Evolutionary conservation across 2,888 invertebrate genomes (phyloP).

Genomic region (Eurois occulta): DNA sequence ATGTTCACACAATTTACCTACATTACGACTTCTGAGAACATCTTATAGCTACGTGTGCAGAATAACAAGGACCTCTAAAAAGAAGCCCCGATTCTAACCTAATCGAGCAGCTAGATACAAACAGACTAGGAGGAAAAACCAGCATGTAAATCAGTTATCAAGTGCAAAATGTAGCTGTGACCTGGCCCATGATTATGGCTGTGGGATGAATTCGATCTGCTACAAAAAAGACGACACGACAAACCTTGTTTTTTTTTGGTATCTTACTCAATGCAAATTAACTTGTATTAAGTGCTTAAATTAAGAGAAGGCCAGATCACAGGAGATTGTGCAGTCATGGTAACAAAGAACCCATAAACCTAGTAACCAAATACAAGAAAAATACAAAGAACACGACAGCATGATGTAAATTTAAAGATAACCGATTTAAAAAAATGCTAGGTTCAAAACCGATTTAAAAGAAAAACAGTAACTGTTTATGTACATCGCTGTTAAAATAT

Average conservation of each 20-base stretch:
- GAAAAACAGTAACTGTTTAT: background rate
- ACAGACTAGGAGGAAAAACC: background rate
- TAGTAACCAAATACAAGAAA: background rate
- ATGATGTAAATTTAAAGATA: background rate
- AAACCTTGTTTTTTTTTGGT: background rate
- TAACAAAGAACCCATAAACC: background rate
- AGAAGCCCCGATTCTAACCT: background rate
- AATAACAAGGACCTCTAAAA: background rate
- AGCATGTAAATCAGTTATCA: background rate
- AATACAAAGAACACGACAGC: background rate
- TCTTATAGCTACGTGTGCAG: background rate
- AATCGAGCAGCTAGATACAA: background rate
- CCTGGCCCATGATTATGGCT: background rate
- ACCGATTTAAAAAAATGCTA: background rate
- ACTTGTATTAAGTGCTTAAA: background rate
- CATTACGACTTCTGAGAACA: background rate
- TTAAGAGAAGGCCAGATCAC: background rate
- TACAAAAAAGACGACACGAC: background rate
- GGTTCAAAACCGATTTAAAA: background rate
- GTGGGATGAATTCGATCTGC: background rate
- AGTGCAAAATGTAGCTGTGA: background rate
- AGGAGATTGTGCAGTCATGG: background rate
- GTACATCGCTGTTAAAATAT: background rate
- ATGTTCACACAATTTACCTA: background rate
- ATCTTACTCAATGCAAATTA: background rate